These are phyloP conservation scores for Notothenia coriiceps DNA, from an alignment of 2,113 vertebrate genomes.

Conservation along the genomic window DNA sequence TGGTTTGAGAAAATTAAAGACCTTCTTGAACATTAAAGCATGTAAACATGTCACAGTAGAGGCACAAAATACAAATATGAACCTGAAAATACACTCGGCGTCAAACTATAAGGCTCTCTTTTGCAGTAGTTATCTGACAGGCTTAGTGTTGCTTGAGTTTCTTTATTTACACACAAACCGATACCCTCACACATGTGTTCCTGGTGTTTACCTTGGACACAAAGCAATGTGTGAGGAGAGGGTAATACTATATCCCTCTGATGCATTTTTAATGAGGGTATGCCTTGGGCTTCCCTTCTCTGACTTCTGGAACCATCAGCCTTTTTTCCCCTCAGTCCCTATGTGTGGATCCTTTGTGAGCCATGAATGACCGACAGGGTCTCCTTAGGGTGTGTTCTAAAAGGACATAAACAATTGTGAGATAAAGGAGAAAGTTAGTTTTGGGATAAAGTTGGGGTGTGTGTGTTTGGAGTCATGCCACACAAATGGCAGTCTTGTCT, in stretches of 20 bases:
- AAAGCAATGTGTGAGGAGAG: slow-evolving; percentile 27
- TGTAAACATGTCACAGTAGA: too few relatives aligned
- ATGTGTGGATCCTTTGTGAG: slow-evolving; percentile 8
- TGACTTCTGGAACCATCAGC: slow-evolving; percentile 41
- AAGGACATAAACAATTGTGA: slow-evolving; percentile 9
- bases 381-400: slow-evolving; percentile 13
- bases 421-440: slow-evolving; percentile 4
- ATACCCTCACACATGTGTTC: slow-evolving; percentile 1
- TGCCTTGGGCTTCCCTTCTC: slow-evolving; percentile 48
- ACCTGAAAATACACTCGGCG: background rate
- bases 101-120: slow-evolving; percentile 21
- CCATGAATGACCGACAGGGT: slow-evolving; percentile 23
- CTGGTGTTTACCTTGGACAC: slow-evolving; percentile 24
- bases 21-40: too few relatives aligned
- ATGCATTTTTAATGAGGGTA: slow-evolving; percentile 79
- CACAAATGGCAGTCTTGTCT: slow-evolving; percentile 69
- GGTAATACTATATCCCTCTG: slow-evolving; percentile 75
- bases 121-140: slow-evolving; percentile 13
- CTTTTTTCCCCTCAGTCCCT: slow-evolving; percentile 19
- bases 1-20: too few relatives aligned
- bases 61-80: too few relatives aligned
- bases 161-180: slow-evolving; percentile 10
- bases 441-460: background rate
- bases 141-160: background rate
- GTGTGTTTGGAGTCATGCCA: slow-evolving; percentile 62